phyloP scores from a whole-genome alignment of 2,797 vertebrate species.

The Tadarida brasiliensis region DNA sequence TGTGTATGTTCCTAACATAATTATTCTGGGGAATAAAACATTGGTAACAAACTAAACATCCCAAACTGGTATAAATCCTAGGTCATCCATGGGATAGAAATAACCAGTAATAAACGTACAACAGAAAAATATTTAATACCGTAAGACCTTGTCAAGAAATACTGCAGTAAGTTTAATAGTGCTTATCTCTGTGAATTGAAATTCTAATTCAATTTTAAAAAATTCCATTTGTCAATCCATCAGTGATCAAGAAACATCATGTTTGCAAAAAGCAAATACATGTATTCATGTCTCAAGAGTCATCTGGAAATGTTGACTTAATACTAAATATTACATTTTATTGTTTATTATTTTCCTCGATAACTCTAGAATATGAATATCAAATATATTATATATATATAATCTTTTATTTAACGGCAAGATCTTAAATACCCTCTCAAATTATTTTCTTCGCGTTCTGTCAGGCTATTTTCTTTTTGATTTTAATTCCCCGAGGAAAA shows the following conservation, averaged over 20 bases:
- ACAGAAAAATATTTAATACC: neutral
- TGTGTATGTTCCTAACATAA: neutral
- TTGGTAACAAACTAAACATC: neutral
- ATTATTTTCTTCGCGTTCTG: conserved; percentile 24
- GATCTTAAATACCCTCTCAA: neutral
- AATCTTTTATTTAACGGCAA: neutral
- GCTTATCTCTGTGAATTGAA: neutral
- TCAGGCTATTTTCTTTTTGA: neutral
- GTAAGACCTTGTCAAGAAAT: neutral
- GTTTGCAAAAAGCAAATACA: neutral
- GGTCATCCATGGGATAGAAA: neutral
- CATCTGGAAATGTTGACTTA: neutral
- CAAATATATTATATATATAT: neutral
- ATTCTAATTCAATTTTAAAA: neutral
- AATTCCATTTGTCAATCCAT: neutral
- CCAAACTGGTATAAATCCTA: neutral
- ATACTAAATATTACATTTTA: neutral
- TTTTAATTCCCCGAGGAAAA: conserved; percentile 76
- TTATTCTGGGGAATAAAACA: neutral
- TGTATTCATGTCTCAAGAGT: neutral
- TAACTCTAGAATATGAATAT: neutral
- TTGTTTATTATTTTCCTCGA: neutral
- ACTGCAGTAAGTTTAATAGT: neutral
- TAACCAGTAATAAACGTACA: neutral
- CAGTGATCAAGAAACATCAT: neutral